Evolutionary conservation across 2,113 vertebrate genomes (phyloP), one percentile per base, ranked within the genome.

Genomic region (Lepus americanus): DNA sequence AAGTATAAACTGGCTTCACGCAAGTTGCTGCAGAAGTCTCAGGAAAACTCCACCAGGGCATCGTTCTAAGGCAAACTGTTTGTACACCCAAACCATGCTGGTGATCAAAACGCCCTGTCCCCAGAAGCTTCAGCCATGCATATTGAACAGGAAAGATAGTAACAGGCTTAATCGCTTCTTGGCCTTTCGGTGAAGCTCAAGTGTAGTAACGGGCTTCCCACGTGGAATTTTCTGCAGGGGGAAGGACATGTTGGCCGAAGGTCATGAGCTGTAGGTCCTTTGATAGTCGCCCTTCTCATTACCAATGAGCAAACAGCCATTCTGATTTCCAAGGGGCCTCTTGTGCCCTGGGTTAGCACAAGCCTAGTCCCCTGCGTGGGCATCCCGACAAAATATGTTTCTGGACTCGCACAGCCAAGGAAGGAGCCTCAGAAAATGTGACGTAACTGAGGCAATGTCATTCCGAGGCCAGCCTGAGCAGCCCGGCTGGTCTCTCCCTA

Each of bases 341-440:
- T 44, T 67, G 64, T 79, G 70, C 44, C 61, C 6, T 83, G 44
- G 33, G 16, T 76, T 89, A 92, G 53, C 79, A 87, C 53, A 73
- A 66, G 9, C 27, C 29, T 92, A 39, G 6, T 70, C 81, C 44
- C 53, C 77, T 66, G 74, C 33, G 44, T 76, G 33, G 44, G 74
- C 73, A 92, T 39, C 8, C n/a, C 53, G 76, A 92, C 92, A 94
- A 95, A 93, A 89, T 69, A 78, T 94, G 81, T 76, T 61, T 95
- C 51, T 72, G n/a, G 29, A 73, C 78, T 94, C 96, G 55, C 17
- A 96, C 94, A 94, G 76, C 59, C 44, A 55, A 95, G 55, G 39
- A 93, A 70, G 31, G 33, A 92, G 92, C 55, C 76, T 82, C 77
- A 82, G 90, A 90, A 94, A 95, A 94, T 74, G 31, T 92, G 85